A percentile compares a stretch with the other conserved stretches of the same genome.
Evolutionary conservation across 2,113 vertebrate species (phyloP).

Genomic region (Ondatra zibethicus): DNA sequence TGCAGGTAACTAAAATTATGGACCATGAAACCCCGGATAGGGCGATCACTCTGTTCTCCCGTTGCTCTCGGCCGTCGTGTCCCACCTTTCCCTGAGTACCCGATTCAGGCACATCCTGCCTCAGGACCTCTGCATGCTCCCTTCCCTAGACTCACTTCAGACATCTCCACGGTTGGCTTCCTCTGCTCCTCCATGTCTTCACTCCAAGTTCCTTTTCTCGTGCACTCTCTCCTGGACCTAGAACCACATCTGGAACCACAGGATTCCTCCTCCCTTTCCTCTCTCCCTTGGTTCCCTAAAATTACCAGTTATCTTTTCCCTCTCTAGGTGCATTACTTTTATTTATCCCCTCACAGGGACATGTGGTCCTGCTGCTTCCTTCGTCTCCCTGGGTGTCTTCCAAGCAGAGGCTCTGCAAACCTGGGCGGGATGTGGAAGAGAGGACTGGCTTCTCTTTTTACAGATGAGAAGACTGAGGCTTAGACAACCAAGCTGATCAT

Average conservation of each 20-base stretch:
- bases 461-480: not conserved
- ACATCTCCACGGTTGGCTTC: not conserved
- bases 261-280: rapidly evolving
- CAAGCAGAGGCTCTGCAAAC: not conserved
- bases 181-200: not conserved
- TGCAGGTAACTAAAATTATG: not conserved
- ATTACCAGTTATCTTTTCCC: rapidly evolving
- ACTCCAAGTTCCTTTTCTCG: rapidly evolving
- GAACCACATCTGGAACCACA: not conserved
- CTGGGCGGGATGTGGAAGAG: not conserved
- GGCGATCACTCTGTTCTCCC: not conserved
- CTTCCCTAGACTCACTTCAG: not conserved
- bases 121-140: not conserved
- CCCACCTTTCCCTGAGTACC: not conserved
- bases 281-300: not conserved
- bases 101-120: not conserved
- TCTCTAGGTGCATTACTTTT: not conserved
- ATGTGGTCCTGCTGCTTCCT: not conserved
- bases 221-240: not conserved
- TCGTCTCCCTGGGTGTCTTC: not conserved
- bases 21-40: not conserved
- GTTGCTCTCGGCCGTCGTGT: not conserved
- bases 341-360: not conserved
- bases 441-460: not conserved
- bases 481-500: not conserved